phyloP scores from a whole-genome alignment of 1,140 invertebrate genomes.

The Eciton burchellii region DNA sequence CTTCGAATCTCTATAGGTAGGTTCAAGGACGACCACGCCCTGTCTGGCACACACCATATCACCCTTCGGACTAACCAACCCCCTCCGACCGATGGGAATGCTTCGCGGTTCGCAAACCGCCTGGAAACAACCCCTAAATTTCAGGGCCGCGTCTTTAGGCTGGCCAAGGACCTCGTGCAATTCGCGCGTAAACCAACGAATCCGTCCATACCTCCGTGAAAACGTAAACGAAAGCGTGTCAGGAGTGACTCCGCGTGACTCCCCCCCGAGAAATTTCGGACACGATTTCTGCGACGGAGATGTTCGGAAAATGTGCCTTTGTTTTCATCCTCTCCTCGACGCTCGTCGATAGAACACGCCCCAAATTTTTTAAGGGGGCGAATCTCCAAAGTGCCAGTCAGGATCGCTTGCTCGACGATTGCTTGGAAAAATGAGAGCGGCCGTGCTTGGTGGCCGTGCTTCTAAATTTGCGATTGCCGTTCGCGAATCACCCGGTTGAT shows the following conservation, averaged over 20 bases:
- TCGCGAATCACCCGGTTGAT: not conserved
- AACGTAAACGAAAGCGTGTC: not conserved
- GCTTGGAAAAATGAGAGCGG: too few species aligned
- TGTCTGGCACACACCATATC: conserved; percentile 78
- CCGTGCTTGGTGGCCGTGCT: too few species aligned
- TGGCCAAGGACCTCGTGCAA: conserved; percentile 49
- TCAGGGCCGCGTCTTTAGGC: conserved; percentile 65
- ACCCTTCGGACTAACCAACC: conserved; percentile 67
- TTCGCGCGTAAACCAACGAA: conserved; percentile 64
- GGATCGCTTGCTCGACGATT: too few species aligned
- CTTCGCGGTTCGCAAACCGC: conserved; percentile 77
- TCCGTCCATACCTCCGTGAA: not conserved
- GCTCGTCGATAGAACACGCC: not conserved
- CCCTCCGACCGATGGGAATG: conserved; percentile 54
- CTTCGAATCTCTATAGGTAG: conserved; percentile 68
- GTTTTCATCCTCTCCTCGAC: too few species aligned
- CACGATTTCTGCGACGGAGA: not conserved
- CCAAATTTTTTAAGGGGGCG: not conserved
- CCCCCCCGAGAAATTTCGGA: not conserved
- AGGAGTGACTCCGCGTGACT: conserved; percentile 3
- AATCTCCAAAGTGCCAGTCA: too few species aligned
- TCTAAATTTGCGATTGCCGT: not conserved
- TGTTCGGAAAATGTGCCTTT: too few species aligned
- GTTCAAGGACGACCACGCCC: conserved; percentile 85
- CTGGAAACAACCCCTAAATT: conserved; percentile 76